A percentile compares a stretch with the other conserved stretches of the same genome.
Conservation (phyloP, 2,888 invertebrate genomes). For the Nowickia ferox region DNA sequence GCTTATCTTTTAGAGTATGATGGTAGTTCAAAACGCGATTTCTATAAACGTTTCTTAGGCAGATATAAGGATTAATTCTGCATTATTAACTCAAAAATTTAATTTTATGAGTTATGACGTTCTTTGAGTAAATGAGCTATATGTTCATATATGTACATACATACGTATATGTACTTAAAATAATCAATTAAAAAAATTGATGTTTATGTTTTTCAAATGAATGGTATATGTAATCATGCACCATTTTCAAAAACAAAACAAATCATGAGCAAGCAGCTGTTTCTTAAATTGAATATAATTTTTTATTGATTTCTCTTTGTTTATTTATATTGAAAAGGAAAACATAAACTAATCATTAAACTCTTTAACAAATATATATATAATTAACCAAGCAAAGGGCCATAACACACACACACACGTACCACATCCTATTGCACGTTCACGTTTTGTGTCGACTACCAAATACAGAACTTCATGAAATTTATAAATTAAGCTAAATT, state of each 20-base stretch:
- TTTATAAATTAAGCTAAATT: conserved; percentile 58
- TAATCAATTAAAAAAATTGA: not conserved
- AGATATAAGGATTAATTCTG: too few relatives aligned
- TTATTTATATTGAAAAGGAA: conserved; percentile 11
- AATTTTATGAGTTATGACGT: too few relatives aligned
- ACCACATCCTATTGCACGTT: conserved; percentile 18
- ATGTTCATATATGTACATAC: too few relatives aligned
- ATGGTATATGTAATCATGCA: conserved; percentile 8
- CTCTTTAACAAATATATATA: conserved; percentile 45
- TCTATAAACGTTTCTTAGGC: not conserved
- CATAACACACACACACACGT: not conserved
- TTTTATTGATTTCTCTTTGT: conserved; percentile 19
- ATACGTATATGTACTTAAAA: not conserved
- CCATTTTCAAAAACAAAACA: not conserved
- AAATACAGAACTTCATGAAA: conserved; percentile 65
- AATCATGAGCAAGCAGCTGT: not conserved
- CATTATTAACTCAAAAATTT: too few relatives aligned
- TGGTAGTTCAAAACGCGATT: not conserved
- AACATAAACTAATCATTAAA: conserved; percentile 42
- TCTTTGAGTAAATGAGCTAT: too few relatives aligned
- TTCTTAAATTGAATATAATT: conserved; percentile 8
- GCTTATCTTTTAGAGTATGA: not conserved
- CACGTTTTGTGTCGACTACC: conserved; percentile 44
- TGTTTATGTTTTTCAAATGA: conserved; percentile 49
- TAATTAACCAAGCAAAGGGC: not conserved